phyloP scores from a whole-genome alignment of 2,113 vertebrate species.

The Todiramphus chloris region DNA sequence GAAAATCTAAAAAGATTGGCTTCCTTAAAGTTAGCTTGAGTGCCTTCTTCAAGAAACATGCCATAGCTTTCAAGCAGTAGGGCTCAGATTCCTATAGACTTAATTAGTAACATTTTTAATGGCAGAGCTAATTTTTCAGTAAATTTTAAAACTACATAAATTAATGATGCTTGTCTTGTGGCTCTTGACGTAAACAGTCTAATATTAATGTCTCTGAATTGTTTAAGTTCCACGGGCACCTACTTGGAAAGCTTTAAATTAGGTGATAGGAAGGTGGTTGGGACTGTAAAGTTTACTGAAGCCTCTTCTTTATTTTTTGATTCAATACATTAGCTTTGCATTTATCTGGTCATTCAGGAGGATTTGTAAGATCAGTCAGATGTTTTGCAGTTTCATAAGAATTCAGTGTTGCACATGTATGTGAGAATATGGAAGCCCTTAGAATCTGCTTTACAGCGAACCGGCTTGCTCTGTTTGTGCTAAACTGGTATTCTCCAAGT shows the following conservation, averaged over 20 bases:
- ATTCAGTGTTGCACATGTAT: background rate
- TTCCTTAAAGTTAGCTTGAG: background rate
- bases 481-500: background rate
- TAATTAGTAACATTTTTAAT: background rate
- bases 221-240: background rate
- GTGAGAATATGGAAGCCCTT: background rate
- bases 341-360: background rate
- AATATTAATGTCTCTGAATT: background rate
- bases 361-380: background rate
- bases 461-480: background rate
- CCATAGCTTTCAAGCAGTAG: background rate
- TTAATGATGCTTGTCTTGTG: background rate
- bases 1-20: background rate
- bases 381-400: background rate
- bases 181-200: background rate
- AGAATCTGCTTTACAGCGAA: background rate
- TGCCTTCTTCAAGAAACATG: background rate
- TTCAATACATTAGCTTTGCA: background rate
- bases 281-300: background rate
- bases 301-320: background rate
- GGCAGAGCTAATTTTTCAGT: background rate
- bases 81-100: background rate
- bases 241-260: background rate
- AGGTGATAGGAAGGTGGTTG: background rate
- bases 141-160: background rate